phyloP scores from a whole-genome alignment of 1,140 invertebrate species.

The Heliconius melpomene region DNA sequence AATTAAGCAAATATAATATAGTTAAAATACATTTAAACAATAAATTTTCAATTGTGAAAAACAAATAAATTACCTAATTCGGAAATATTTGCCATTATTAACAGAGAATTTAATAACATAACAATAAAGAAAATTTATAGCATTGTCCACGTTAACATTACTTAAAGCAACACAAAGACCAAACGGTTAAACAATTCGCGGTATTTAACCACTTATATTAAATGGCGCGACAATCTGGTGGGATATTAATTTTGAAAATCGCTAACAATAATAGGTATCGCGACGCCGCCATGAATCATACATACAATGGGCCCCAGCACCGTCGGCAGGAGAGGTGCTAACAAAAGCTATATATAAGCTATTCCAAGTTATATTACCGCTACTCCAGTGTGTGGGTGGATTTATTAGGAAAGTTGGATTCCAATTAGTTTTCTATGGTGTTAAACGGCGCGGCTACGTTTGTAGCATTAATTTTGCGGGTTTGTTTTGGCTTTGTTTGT shows the following conservation, averaged over 20 bases:
- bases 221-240: slow-evolving; percentile 37
- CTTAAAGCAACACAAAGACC: neutral
- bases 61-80: neutral
- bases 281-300: slow-evolving; percentile 58
- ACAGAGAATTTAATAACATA: neutral
- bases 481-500: slow-evolving; percentile 29
- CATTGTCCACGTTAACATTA: neutral
- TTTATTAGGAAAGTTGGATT: slow-evolving; percentile 69
- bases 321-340: slow-evolving; percentile 59
- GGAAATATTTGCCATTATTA: neutral
- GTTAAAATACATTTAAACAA: no score
- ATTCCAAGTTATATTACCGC: slow-evolving; percentile 40
- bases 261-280: slow-evolving; percentile 59
- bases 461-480: slow-evolving; percentile 41
- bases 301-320: slow-evolving; percentile 50
- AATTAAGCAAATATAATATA: no score
- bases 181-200: slow-evolving; percentile 30
- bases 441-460: slow-evolving; percentile 38
- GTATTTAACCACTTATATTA: slow-evolving; percentile 40
- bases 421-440: slow-evolving; percentile 66
- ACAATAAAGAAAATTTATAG: neutral
- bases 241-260: slow-evolving; percentile 68
- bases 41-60: neutral
- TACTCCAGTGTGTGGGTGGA: slow-evolving; percentile 48
- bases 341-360: slow-evolving; percentile 49